Conservation (phyloP, 2,113 vertebrate species). For the Micronycteris hirsuta region DNA sequence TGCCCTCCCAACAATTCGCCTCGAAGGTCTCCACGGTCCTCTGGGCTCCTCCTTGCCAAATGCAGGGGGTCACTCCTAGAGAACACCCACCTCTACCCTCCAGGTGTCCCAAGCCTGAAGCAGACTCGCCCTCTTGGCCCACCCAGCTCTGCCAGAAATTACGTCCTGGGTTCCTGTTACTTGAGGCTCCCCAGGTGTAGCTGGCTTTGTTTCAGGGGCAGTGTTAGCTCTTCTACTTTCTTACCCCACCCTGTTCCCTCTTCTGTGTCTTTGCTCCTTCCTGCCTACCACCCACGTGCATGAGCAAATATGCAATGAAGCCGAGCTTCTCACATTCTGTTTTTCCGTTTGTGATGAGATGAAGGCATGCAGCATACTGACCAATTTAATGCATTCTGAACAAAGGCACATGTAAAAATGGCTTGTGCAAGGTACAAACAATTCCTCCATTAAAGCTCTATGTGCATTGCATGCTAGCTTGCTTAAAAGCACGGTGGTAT, state of each 20-base stretch:
- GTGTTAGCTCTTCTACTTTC: neutral
- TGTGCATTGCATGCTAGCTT: neutral
- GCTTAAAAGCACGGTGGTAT: neutral
- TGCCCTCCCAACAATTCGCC: slow-evolving; percentile 47
- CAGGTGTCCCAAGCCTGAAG: slow-evolving; percentile 66
- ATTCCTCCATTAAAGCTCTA: neutral
- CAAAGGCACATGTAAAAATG: neutral
- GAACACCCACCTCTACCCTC: slow-evolving; percentile 74
- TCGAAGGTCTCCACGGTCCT: slow-evolving; percentile 68
- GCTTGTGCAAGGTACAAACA: neutral
- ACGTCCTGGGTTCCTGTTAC: slow-evolving; percentile 57
- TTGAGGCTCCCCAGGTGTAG: neutral
- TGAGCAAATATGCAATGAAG: slow-evolving; percentile 40
- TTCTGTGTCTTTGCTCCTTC: slow-evolving; percentile 66
- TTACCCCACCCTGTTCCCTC: slow-evolving; percentile 11
- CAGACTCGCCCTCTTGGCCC: slow-evolving; percentile 50
- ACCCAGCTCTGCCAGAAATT: slow-evolving; percentile 20
- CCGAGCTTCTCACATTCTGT: slow-evolving; percentile 36
- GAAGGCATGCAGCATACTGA: slow-evolving; percentile 64
- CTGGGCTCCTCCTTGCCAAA: slow-evolving; percentile 73
- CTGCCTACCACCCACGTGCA: neutral
- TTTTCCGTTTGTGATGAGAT: slow-evolving; percentile 7
- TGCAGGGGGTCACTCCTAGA: slow-evolving; percentile 74
- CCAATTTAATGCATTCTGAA: slow-evolving; percentile 62
- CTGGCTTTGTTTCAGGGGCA: slow-evolving; percentile 21